Evolutionary conservation across 2,113 vertebrate genomes (phyloP).

Genomic region (Rana temporaria): DNA sequence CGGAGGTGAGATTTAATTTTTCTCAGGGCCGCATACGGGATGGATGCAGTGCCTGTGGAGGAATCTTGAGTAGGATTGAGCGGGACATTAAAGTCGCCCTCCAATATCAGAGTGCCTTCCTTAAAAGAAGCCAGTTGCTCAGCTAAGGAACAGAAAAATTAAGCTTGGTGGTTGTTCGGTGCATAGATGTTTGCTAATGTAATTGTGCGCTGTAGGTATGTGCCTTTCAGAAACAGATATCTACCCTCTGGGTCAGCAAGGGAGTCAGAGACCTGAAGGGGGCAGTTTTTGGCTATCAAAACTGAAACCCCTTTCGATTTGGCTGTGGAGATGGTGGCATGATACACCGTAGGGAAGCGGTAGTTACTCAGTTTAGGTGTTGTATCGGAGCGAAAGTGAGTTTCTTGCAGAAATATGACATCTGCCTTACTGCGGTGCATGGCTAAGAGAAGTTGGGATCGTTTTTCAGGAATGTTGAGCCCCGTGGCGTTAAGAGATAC

Average conservation of each 20-base stretch:
- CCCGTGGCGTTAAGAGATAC: not conserved
- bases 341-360: not conserved
- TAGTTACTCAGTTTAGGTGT: no score
- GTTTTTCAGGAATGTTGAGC: not conserved
- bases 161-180: not conserved
- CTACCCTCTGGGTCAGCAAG: not conserved
- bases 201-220: no score
- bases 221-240: not conserved
- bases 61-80: not conserved
- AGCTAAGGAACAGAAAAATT: not conserved
- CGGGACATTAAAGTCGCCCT: no score
- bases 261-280: not conserved
- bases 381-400: not conserved
- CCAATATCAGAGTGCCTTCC: not conserved
- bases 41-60: not conserved
- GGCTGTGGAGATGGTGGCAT: no score
- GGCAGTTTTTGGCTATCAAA: not conserved
- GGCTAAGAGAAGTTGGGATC: not conserved
- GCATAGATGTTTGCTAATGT: not conserved
- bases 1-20: no score
- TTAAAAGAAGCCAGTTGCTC: not conserved
- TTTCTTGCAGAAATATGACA: not conserved
- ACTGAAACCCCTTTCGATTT: not conserved
- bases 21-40: not conserved
- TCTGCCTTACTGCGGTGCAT: not conserved